Percentiles rank a stretch among this genome's conserved stretches.
These are phyloP conservation scores for Willowsia nigromaculata DNA, from an alignment of 2,888 invertebrate genomes.

Conservation along the genomic window DNA sequence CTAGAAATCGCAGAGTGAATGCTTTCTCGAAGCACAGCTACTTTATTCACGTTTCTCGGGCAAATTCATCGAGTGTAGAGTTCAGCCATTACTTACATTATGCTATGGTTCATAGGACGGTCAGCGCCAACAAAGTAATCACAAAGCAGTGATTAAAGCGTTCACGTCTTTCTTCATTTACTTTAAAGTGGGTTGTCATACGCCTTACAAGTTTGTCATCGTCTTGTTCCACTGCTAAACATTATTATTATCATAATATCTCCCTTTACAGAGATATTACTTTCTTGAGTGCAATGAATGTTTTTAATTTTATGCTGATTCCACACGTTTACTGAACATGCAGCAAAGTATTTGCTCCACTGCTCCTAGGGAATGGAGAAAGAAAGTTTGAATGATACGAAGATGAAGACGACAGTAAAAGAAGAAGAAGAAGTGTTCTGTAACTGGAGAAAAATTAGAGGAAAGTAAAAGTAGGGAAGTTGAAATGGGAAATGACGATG, in stretches of 20 bases:
- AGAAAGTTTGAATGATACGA: constrained; percentile 38
- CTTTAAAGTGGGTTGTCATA: neutral
- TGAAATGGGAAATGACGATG: constrained; percentile 47
- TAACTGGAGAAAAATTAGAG: constrained; percentile 43
- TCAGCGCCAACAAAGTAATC: neutral
- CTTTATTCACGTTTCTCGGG: too few species aligned
- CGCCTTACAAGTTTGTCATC: neutral
- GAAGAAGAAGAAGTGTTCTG: constrained; percentile 1
- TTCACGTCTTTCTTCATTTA: neutral
- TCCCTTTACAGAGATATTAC: neutral
- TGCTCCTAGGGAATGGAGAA: neutral
- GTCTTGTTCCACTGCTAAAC: neutral
- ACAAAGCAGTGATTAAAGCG: neutral
- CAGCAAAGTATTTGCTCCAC: constrained; percentile 1
- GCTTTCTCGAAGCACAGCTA: too few species aligned
- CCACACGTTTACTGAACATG: constrained; percentile 18
- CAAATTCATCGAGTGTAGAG: neutral
- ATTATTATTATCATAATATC: neutral
- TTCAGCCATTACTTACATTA: too few species aligned
- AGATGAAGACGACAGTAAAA: constrained; percentile 34
- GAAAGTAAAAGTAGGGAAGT: constrained; percentile 34
- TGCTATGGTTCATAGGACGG: too few species aligned
- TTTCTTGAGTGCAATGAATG: neutral
- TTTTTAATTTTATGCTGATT: neutral
- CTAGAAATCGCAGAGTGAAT: neutral